Evolutionary conservation across 2,888 invertebrate species (phyloP), one percentile per base, ranked within the genome.

Genomic region (Lasioglossum morio): DNA sequence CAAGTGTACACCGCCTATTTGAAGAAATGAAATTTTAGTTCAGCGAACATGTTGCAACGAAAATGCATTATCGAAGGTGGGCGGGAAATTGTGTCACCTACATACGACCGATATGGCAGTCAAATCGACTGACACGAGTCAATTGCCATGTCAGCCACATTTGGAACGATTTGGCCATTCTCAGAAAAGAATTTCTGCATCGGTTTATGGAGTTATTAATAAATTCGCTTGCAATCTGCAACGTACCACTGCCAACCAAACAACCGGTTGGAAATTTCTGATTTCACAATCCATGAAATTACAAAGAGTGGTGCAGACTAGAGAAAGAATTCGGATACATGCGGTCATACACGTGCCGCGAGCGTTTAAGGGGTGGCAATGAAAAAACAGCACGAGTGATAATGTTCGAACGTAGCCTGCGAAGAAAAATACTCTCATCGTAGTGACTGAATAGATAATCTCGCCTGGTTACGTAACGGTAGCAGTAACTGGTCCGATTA

Each of bases 401-500:
- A 88, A 86, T 73, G 40, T 76, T 80, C 82, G n/a, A 70, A 85
- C 72, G 43, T 80, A 79, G 76, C n/a, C 14, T 63, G 53, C 19
- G 80, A 69, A 37, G 82, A 74, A 82, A 88, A 84, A 83, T 82
- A 85, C 70, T 72, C 40, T 70, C 72, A 40, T 80, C 80, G 74
- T 79, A 75, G 72, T 74, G 84, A 79, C 40, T 79, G 74, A 80
- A 82, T 89, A 88, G 88, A 88, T 89, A 89, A 89, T 89, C 78
- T 70, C 60, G 46, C 63, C 19, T 23, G 66, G 85, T 91, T 89
- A 87, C 76, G 77, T 87, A 91, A 91, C 79, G 81, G 69, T 77
- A 78, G 70, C 79, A 30, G 72, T 77, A 72, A 85, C 79, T 80
- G 87, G 79, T 14, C 81, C 73, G 87, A 90, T 86, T 82, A 89